phyloP scores from a whole-genome alignment of 1,140 invertebrate genomes.

The Agrilus planipennis region DNA sequence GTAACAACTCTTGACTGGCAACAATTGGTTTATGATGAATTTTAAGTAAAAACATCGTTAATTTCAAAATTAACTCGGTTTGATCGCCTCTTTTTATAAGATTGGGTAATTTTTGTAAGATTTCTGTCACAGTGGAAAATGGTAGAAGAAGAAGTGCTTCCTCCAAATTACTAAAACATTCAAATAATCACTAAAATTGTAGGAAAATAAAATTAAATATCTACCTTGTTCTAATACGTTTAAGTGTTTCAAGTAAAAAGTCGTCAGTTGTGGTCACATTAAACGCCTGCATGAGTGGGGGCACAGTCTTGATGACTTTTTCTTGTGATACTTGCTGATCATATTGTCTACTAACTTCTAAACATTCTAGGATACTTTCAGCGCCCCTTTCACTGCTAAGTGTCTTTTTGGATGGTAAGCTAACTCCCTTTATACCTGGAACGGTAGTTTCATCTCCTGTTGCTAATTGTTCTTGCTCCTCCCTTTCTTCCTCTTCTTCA shows the following conservation, averaged over 20 bases:
- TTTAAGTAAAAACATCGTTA: constrained; percentile 68
- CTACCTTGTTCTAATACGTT: constrained; percentile 61
- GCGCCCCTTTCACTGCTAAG: constrained; percentile 82
- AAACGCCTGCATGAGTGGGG: constrained; percentile 68
- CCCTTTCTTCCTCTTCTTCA: constrained; percentile 73
- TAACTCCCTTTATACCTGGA: constrained; percentile 57
- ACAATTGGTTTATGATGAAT: constrained; percentile 78
- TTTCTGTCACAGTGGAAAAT: constrained; percentile 65
- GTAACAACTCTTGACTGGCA: constrained; percentile 52
- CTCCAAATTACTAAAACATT: constrained; percentile 79
- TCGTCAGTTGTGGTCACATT: constrained; percentile 58
- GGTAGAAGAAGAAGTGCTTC: constrained; percentile 78
- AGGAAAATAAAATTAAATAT: background rate
- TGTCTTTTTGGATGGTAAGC: constrained; percentile 79
- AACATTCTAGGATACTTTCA: constrained; percentile 78
- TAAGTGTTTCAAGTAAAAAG: constrained; percentile 70
- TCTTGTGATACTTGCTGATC: constrained; percentile 36
- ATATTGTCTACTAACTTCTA: constrained; percentile 66
- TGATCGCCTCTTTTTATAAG: constrained; percentile 55
- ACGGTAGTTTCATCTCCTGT: constrained; percentile 54
- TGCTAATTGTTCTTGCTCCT: constrained; percentile 57
- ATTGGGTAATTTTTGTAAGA: constrained; percentile 58
- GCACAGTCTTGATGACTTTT: constrained; percentile 37
- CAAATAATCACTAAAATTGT: constrained; percentile 10
- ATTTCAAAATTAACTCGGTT: constrained; percentile 61